These are phyloP conservation scores for Clarias platycephalus DNA, from an alignment of 2,797 vertebrate species.

Conservation along the genomic window DNA sequence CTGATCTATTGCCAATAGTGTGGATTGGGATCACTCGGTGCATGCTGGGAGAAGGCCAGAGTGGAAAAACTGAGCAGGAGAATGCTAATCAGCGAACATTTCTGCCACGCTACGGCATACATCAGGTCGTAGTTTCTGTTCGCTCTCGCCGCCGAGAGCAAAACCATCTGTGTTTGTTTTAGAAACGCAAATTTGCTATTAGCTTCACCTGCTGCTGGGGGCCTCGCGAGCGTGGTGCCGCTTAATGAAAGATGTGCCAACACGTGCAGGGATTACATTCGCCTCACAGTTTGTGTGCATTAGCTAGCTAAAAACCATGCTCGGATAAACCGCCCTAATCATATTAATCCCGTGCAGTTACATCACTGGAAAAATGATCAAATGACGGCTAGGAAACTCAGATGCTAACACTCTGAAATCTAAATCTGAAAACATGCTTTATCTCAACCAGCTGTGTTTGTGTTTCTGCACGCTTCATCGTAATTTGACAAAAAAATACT, in stretches of 20 bases:
- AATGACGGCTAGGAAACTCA: too few species aligned
- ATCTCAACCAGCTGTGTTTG: background rate
- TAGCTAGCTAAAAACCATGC: background rate
- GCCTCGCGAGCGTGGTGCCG: background rate
- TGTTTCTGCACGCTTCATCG: background rate
- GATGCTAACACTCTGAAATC: background rate
- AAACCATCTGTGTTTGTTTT: slow-evolving; percentile 30
- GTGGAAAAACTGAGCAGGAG: slow-evolving; percentile 2
- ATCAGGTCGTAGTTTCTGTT: background rate
- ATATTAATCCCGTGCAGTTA: background rate
- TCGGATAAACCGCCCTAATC: background rate
- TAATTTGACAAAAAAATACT: background rate
- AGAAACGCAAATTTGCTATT: slow-evolving; percentile 1
- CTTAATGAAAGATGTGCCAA: slow-evolving; percentile 1
- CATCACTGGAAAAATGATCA: background rate
- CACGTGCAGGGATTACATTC: background rate
- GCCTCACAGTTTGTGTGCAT: background rate
- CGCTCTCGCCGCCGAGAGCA: background rate
- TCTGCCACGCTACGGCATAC: background rate
- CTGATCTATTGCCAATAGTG: slow-evolving; percentile 56
- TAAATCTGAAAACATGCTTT: background rate
- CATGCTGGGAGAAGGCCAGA: slow-evolving; percentile 29
- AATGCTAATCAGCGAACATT: background rate
- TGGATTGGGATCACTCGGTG: slow-evolving; percentile 39
- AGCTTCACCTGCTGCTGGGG: slow-evolving; percentile 6